Evolutionary conservation across 2,113 vertebrate genomes (phyloP).

Genomic region (Grus americana): DNA sequence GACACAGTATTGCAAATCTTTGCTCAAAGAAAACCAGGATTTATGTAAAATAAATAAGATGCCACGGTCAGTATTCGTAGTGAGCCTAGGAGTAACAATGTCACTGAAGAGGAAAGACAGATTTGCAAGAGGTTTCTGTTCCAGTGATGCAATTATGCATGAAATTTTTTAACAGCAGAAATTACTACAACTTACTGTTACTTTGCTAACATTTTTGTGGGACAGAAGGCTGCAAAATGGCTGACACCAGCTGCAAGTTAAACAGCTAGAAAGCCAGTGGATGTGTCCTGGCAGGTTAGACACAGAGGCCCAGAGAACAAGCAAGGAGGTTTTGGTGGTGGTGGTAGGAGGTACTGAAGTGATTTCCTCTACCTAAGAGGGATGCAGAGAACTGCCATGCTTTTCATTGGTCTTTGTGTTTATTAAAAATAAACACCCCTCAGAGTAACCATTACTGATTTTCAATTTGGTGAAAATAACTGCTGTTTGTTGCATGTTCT

Average conservation of each 20-base stretch:
- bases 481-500: not conserved
- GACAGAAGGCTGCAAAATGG: not conserved
- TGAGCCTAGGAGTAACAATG: not conserved
- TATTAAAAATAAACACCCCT: not conserved
- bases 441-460: not conserved
- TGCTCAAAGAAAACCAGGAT: not conserved
- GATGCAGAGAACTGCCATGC: not conserved
- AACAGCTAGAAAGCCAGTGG: not conserved
- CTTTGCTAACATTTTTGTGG: not conserved
- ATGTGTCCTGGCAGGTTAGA: not conserved
- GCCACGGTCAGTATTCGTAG: not conserved
- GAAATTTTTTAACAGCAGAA: not conserved
- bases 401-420: not conserved
- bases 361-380: not conserved
- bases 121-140: not conserved
- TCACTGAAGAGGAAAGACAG: not conserved
- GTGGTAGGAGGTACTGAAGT: fast-evolving
- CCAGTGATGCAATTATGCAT: not conserved
- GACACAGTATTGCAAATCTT: not conserved
- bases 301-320: not conserved
- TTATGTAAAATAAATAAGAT: not conserved
- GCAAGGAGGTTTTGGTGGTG: not conserved
- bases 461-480: not conserved
- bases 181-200: not conserved
- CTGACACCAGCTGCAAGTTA: not conserved